Conservation (phyloP, 2,113 vertebrate genomes). For the Laticauda laticaudata region DNA sequence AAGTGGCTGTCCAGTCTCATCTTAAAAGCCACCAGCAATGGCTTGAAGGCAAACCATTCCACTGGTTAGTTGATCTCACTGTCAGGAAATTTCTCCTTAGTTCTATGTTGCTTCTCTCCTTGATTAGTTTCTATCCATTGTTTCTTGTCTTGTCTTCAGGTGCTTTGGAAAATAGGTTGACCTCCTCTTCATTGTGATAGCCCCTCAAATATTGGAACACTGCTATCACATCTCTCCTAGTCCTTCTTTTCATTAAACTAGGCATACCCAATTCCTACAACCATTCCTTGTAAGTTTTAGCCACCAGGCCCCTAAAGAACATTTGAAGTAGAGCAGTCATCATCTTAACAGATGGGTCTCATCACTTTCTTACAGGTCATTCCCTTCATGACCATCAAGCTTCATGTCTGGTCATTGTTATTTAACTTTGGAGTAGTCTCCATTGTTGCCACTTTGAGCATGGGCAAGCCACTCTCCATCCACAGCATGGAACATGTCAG, state of each 20-base stretch:
- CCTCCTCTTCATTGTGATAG: no score
- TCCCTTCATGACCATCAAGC: not conserved
- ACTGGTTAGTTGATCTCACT: not conserved
- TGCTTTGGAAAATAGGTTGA: no score
- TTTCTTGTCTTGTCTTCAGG: no score
- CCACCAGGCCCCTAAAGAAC: not conserved
- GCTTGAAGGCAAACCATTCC: no score
- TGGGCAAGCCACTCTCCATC: not conserved
- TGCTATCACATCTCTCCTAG: no score
- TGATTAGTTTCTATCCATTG: no score
- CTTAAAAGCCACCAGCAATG: no score
- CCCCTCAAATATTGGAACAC: no score
- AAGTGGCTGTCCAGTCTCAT: no score
- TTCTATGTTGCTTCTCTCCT: not conserved
- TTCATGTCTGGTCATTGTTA: not conserved
- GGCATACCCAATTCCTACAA: no score
- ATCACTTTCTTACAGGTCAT: not conserved
- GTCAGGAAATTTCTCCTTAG: not conserved
- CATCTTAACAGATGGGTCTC: not conserved
- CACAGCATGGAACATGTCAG: not conserved
- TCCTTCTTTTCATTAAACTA: no score
- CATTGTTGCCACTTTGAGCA: not conserved
- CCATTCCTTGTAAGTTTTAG: no score
- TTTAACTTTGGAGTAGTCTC: not conserved
- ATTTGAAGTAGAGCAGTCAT: not conserved